A percentile compares a stretch with the other conserved stretches of the same genome.
Conservation (phyloP, 2,888 invertebrate genomes). For the Tyria jacobaeae region DNA sequence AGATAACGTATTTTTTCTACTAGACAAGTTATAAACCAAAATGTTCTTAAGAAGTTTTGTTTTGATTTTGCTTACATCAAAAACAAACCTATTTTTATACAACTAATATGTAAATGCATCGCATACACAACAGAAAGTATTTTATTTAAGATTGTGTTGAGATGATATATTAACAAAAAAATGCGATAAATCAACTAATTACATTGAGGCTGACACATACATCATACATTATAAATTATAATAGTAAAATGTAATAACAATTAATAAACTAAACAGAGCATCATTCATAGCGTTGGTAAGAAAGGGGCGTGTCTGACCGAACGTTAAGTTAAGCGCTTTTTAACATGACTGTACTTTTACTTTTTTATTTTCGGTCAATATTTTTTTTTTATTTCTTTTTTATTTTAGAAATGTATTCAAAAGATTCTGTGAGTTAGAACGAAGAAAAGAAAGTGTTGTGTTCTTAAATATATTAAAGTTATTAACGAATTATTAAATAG, state of each 20-base stretch:
- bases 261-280: slow-evolving; percentile 46
- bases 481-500: too few relatives aligned
- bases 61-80: too few relatives aligned
- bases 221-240: slow-evolving; percentile 8
- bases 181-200: slow-evolving; percentile 27
- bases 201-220: slow-evolving; percentile 14
- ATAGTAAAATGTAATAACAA: slow-evolving; percentile 26
- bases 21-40: too few relatives aligned
- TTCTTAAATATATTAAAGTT: too few relatives aligned
- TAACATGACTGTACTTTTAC: slow-evolving; percentile 55
- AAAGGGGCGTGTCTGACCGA: slow-evolving; percentile 50
- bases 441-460: neutral
- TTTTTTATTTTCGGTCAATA: slow-evolving; percentile 26
- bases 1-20: too few relatives aligned
- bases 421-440: neutral
- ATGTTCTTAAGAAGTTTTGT: too few relatives aligned
- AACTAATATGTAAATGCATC: neutral
- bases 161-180: neutral
- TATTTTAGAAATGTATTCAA: neutral
- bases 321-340: slow-evolving; percentile 60
- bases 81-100: neutral
- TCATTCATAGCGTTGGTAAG: slow-evolving; percentile 30
- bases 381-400: slow-evolving; percentile 20
- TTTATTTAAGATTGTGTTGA: neutral
- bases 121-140: neutral